Evolutionary conservation across 2,113 vertebrate genomes (phyloP), one percentile per base, ranked within the genome.

Genomic region (Ceratotherium simum): DNA sequence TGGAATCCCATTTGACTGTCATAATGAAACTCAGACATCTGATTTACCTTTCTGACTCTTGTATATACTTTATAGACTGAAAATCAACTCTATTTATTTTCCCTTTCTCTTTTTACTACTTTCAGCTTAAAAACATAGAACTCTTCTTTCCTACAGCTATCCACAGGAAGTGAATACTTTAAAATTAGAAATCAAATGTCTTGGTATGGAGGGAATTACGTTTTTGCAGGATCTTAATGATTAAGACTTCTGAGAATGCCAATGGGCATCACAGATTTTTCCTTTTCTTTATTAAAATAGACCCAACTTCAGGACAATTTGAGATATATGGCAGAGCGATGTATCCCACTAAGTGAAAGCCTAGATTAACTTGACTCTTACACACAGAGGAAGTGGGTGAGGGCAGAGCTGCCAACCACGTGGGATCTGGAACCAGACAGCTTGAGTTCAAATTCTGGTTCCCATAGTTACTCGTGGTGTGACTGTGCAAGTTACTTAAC

Each of bases 101-200:
- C 85, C 84, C n/a, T 82, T 87, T 83, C 83, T 75, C 76, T 42
- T 78, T 96, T 81, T 75, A 70, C 87, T 92, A 46, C 16, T 48
- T 67, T 51, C 48, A 80, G 54, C 90, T 98, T 97, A 81, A 93
- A 94, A 31, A 29, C 60, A 92, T 97, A 95, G 85, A 79, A 78
- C 87, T 92, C 85, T 86, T 67, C 33, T 97, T 91, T 67, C 93
- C 95, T 95, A 46, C 0, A 70, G 95, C 75, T 1, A 13, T 92
- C 87, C 89, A 60, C 64, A 76, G 91, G 96, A 96, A 98, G 73
- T 0, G 4, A 94, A 33, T 72, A 65, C 48, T 73, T 97, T 76
- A 56, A 72, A 60, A 23, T 72, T 85, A 95, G 91, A 95, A 70
- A 87, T 93, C 65, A 46, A 54, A 80, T 89, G 72, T 95, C 27